phyloP scores from a whole-genome alignment of 2,888 invertebrate species.

The Caprella mutica region DNA sequence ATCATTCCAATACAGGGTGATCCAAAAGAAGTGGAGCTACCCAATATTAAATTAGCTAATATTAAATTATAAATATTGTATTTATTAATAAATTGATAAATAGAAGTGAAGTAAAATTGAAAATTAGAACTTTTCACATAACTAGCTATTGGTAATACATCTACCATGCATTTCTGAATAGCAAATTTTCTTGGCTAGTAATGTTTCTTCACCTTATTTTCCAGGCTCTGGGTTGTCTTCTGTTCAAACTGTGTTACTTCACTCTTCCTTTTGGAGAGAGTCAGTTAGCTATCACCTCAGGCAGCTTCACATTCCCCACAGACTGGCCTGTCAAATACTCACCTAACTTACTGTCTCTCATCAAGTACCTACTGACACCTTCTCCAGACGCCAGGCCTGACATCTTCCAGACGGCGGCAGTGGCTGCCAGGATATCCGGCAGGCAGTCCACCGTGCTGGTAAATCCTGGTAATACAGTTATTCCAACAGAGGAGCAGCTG shows the following conservation, averaged over 20 bases:
- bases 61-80: no score
- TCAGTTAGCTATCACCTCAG: slow-evolving; percentile 81
- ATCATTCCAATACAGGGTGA: no score
- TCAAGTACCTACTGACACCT: slow-evolving; percentile 72
- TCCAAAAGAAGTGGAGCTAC: no score
- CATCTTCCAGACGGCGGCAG: slow-evolving; percentile 48
- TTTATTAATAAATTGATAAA: no score
- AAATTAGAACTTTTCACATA: no score
- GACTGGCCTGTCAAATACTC: slow-evolving; percentile 39
- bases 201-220: no score
- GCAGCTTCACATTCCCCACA: slow-evolving; percentile 59
- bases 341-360: slow-evolving; percentile 55
- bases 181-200: no score
- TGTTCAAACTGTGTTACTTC: slow-evolving; percentile 82
- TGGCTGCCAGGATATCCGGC: slow-evolving; percentile 56
- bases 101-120: no score
- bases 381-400: slow-evolving; percentile 72
- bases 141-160: no score
- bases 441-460: slow-evolving; percentile 39
- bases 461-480: slow-evolving; percentile 40
- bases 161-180: no score
- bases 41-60: no score
- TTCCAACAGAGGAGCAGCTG: neutral
- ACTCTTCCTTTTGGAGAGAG: slow-evolving; percentile 82
- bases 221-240: slow-evolving; percentile 71